These are phyloP conservation scores for Melanotaenia duboulayi DNA, from an alignment of 2,113 vertebrate species.

Conservation along the genomic window DNA sequence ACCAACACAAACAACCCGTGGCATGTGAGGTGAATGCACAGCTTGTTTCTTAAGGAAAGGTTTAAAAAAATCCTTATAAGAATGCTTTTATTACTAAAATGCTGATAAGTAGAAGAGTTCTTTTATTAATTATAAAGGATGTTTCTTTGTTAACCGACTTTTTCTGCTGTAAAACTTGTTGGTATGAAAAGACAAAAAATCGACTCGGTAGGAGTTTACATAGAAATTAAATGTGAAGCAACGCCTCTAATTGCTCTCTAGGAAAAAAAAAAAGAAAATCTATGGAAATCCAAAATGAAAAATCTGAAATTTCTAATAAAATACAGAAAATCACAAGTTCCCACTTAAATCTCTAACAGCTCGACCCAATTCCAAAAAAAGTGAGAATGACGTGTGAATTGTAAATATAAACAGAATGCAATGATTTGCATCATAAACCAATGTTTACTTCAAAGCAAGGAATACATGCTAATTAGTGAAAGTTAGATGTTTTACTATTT, in stretches of 20 bases:
- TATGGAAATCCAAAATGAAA: neutral
- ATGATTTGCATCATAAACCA: too few relatives aligned
- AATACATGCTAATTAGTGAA: too few relatives aligned
- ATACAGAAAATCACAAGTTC: neutral
- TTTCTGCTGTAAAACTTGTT: neutral
- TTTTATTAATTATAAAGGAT: neutral
- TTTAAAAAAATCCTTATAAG: neutral
- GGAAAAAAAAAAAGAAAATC: neutral
- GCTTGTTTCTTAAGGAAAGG: neutral
- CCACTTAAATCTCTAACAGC: neutral
- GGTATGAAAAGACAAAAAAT: constrained; percentile 3
- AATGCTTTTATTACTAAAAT: neutral
- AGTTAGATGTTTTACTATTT: too few relatives aligned
- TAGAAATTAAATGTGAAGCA: neutral
- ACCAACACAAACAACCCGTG: constrained; percentile 16
- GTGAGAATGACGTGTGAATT: too few relatives aligned
- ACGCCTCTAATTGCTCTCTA: neutral
- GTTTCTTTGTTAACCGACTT: neutral
- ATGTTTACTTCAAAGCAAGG: too few relatives aligned
- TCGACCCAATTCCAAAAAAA: too few relatives aligned
- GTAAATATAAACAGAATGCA: too few relatives aligned
- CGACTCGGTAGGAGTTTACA: neutral
- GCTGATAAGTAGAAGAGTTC: neutral
- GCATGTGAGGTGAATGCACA: constrained; percentile 20
- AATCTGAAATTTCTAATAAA: neutral